Evolutionary conservation across 2,113 vertebrate species (phyloP), one percentile per base, ranked within the genome.

Genomic region (Leucoraja erinaceus): DNA sequence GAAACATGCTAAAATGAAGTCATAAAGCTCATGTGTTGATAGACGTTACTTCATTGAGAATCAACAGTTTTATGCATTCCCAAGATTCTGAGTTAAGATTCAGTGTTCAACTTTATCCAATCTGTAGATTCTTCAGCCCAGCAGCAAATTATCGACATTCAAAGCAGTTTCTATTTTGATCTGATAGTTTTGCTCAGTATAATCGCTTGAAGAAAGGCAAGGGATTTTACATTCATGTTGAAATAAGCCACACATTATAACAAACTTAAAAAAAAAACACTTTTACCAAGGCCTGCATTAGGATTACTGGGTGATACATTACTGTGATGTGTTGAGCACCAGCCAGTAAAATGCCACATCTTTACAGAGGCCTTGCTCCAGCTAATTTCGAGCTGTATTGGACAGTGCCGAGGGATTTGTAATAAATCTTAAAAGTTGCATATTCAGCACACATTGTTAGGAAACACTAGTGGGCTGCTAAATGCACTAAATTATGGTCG

Each of bases 241-340:
- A 77, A 77, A 33, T 25, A 81, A 3, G 38, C 25, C 47, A 81
- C 47, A 81, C 20, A 81, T 81, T 33, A 56, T 16, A 81, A 81
- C 56, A 81, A 81, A 54, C 47, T 81, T 18, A 33, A 54, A 47
- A 81, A 81, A 81, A 9, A 33, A 81, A 56, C 38, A 56, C 47
- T 81, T 81, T 54, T 56, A 81, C 47, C 56, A 22, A 81, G 78
- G 18, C 7, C 47, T 81, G 38, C 78, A 81, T 33, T 56, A 54
- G 78, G 78, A 81, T 81, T 81, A 81, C 47, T 47, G 38, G 33
- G 33, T 81, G 78, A 81, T 81, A 81, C 78, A 81, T 81, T 47
- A 81, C 7, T 81, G 38, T 9, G 11, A 7, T 81, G 78, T 81
- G 20, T 81, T 81, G n/a, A 81, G 38, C 38, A 54, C 18, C 47